Evolutionary conservation across 2,888 invertebrate genomes (phyloP), one percentile per base, ranked within the genome.

Genomic region (Aphidoletes aphidimyza): DNA sequence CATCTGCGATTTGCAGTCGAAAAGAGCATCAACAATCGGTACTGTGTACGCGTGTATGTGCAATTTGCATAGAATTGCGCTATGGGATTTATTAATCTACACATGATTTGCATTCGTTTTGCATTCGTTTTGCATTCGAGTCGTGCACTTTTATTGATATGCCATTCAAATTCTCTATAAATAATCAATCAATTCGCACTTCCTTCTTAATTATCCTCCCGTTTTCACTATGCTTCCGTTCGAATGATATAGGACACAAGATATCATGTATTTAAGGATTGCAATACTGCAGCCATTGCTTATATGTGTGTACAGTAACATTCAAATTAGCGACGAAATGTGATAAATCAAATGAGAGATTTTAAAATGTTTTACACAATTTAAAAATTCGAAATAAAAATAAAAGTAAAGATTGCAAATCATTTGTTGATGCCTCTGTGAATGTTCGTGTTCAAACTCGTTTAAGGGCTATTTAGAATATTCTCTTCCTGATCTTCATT

Each of bases 11-110:
- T n/a, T n/a, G n/a, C n/a, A n/a, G n/a, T n/a, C n/a, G n/a, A n/a
- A n/a, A n/a, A n/a, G n/a, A n/a, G n/a, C n/a, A n/a, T n/a, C n/a
- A n/a, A n/a, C n/a, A n/a, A n/a, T n/a, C n/a, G n/a, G n/a, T n/a
- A n/a, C n/a, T n/a, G n/a, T n/a, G n/a, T n/a, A n/a, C n/a, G 81
- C 81, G 37, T 81, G 36, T n/a, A 81, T 81, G 37, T 81, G 81
- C 81, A 81, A 81, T 81, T n/a, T 81, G 81, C 81, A 81, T n/a
- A 8, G 37, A 37, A 81, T n/a, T 81, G 81, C 81, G 37, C 37
- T 81, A 81, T 81, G 81, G 37, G n/a, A 37, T 81, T 37, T 69
- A 69, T 69, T 69, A 69, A 14, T 30, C 34, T 59, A 26, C 26
- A 26, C 17, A 59, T 59, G 5, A 59, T 59, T 6, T 26, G 22